Evolutionary conservation across 2,113 vertebrate species (phyloP).

Genomic region (Alethe diademata): DNA sequence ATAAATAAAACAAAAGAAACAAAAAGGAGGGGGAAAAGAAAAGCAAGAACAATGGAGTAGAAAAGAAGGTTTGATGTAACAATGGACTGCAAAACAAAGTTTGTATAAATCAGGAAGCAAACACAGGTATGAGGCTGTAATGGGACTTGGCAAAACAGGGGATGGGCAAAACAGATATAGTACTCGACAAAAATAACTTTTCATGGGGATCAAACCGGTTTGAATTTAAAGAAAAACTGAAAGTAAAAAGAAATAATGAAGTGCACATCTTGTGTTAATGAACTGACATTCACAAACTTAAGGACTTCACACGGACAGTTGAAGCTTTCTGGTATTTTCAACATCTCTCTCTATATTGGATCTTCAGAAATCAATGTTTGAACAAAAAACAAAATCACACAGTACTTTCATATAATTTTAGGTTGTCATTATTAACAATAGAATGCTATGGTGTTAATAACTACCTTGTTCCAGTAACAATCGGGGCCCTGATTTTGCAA

Average conservation of each 20-base stretch:
- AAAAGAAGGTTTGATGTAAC: conserved; percentile 68
- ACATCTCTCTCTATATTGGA: conserved; percentile 63
- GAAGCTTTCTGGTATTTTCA: conserved; percentile 55
- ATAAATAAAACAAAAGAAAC: conserved; percentile 31
- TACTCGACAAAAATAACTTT: conserved; percentile 12
- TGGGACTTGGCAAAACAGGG: not conserved
- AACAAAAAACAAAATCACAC: conserved; percentile 65
- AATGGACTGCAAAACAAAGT: conserved; percentile 53
- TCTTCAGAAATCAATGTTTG: conserved; percentile 64
- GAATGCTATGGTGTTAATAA: not conserved
- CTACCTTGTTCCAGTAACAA: not conserved
- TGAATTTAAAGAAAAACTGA: conserved; percentile 58
- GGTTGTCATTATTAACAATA: conserved; percentile 42
- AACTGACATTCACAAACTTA: conserved; percentile 47
- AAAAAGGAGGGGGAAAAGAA: conserved; percentile 34
- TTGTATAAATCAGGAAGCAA: conserved; percentile 50
- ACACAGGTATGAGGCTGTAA: not conserved
- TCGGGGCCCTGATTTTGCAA: not conserved
- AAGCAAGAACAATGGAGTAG: conserved; percentile 62
- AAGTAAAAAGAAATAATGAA: conserved; percentile 56
- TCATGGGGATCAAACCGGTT: not conserved
- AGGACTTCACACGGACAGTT: conserved; percentile 35
- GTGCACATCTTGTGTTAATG: conserved; percentile 28
- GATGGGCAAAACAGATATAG: not conserved
- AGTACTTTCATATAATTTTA: conserved; percentile 37